Conservation (phyloP, 2,797 vertebrate genomes). For the Leptoclinus maculatus region DNA sequence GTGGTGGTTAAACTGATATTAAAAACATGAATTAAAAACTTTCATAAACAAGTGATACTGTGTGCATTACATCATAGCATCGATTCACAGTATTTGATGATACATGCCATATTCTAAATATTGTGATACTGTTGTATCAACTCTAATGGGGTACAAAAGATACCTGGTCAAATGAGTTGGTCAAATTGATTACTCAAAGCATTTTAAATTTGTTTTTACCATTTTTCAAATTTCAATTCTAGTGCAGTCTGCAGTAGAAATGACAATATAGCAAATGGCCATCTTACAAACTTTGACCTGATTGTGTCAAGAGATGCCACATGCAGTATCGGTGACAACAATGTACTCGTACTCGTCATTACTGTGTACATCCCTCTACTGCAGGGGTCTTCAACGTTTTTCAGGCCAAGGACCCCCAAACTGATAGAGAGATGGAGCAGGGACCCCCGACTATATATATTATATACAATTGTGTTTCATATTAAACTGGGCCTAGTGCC, state of each 20-base stretch:
- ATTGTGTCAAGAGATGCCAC: not conserved
- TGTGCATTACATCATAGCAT: not conserved
- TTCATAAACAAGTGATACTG: not conserved
- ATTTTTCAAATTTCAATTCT: not conserved
- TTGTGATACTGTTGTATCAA: not conserved
- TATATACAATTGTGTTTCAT: no score
- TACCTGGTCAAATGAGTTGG: no score
- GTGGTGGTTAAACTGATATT: no score
- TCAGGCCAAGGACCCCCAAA: no score
- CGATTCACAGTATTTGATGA: not conserved
- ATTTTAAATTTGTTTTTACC: not conserved
- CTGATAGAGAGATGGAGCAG: no score
- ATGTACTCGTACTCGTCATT: not conserved
- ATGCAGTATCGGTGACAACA: not conserved
- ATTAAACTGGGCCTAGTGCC: no score
- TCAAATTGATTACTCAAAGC: not conserved
- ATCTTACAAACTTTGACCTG: not conserved
- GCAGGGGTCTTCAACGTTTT: no score
- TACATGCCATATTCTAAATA: not conserved
- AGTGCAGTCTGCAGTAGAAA: not conserved
- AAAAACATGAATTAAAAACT: no score
- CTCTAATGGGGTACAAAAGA: not conserved
- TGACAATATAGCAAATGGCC: not conserved
- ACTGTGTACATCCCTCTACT: not conserved
- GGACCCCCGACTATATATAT: no score